Percentiles rank a stretch among this genome's conserved stretches.
Evolutionary conservation across 2,888 invertebrate species (phyloP).

Genomic region (Drosophila affinis): DNA sequence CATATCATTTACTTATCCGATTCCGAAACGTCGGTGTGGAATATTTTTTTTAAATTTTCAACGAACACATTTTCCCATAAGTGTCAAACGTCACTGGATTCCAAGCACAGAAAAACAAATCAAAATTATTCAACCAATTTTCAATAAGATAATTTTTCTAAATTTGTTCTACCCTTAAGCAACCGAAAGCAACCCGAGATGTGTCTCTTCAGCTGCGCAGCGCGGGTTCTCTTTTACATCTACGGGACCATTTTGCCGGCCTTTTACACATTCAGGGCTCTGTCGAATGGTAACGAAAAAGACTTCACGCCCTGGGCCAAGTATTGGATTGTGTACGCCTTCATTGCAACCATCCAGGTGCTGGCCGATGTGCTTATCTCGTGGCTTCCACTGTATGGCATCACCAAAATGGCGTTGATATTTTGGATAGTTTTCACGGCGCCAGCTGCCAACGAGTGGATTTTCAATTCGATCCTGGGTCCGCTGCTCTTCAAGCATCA

Average conservation of each 20-base stretch:
- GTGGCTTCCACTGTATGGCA: conserved; percentile 92
- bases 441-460: conserved; percentile 63
- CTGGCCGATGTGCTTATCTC: conserved; percentile 97
- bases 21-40: neutral
- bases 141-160: neutral
- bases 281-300: conserved; percentile 20
- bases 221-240: conserved; percentile 49
- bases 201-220: conserved; percentile 42
- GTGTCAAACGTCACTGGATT: no score
- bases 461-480: conserved; percentile 52
- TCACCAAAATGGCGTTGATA: conserved; percentile 55
- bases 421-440: conserved; percentile 56
- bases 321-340: conserved; percentile 87
- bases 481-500: conserved; percentile 51
- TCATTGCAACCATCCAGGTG: conserved; percentile 96
- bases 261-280: conserved; percentile 46
- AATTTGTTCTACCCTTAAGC: neutral
- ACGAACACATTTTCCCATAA: no score
- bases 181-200: conserved; percentile 21
- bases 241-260: conserved; percentile 64
- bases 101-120: neutral
- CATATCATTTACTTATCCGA: neutral
- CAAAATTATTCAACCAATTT: neutral
- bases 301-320: conserved; percentile 55
- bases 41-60: neutral